Percentiles rank a stretch among this genome's conserved stretches.
Conservation (phyloP, 2,888 invertebrate species). For the Tetrapedia diversipes region DNA sequence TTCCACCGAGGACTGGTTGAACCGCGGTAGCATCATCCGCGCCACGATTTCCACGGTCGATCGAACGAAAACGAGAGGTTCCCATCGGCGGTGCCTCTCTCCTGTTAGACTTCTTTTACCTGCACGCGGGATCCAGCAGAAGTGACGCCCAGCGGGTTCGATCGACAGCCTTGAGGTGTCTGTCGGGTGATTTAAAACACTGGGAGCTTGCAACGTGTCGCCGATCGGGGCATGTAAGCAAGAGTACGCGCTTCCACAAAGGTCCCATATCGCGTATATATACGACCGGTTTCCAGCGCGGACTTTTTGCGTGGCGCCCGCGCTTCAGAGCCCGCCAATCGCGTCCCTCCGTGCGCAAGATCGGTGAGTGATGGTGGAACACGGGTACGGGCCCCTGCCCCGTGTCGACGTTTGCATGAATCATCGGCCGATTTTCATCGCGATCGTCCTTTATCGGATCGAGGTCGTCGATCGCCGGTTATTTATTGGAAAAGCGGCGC, state of each 20-base stretch:
- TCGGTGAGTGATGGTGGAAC: conserved; percentile 58
- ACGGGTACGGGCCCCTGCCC: conserved; percentile 44
- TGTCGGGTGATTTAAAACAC: conserved; percentile 79
- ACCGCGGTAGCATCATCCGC: neutral
- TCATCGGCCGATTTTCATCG: conserved; percentile 47
- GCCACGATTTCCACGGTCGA: conserved; percentile 27
- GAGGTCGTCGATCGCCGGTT: conserved; percentile 50
- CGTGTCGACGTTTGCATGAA: conserved; percentile 37
- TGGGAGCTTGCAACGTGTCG: conserved; percentile 77
- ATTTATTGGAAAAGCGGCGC: conserved; percentile 37
- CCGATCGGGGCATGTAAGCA: conserved; percentile 65
- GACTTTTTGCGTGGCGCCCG: conserved; percentile 63
- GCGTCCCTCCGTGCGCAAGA: conserved; percentile 33
- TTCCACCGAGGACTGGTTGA: neutral
- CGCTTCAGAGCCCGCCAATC: conserved; percentile 60
- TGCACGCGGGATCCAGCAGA: conserved; percentile 52
- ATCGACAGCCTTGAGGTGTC: conserved; percentile 80
- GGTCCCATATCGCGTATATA: conserved; percentile 33
- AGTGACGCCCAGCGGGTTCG: conserved; percentile 63
- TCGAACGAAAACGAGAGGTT: conserved; percentile 38
- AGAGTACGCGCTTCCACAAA: conserved; percentile 48
- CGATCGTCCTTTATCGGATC: conserved; percentile 41
- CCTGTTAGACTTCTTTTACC: conserved; percentile 27
- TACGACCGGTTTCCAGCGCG: conserved; percentile 55
- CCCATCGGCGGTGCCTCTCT: conserved; percentile 4